Evolutionary conservation across 2,797 vertebrate species (phyloP), one percentile per base, ranked within the genome.

Genomic region (Lepus oiostolus): DNA sequence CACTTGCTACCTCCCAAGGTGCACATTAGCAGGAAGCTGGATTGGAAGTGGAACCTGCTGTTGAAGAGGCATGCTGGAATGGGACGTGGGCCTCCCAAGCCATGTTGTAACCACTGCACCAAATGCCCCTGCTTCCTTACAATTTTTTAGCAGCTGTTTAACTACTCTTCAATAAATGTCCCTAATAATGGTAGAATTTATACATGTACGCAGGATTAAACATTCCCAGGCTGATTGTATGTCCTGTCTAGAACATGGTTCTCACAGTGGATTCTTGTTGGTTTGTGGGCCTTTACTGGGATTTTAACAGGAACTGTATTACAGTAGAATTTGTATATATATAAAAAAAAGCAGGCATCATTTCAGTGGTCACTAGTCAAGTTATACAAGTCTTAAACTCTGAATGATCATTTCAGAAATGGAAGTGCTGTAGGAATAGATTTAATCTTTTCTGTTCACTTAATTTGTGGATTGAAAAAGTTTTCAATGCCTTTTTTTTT

Each of bases 221-320:
- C 42, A 22, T 74, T 38, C 12, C 24, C 62, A 83, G 60, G 50
- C 50, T 80, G 58, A 54, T 38, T 82, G 21, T 63, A 4, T 11
- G 11, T 63, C 54, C 32, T 90, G 16, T 72, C n/a, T 26, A 30
- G 30, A 72, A 50, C 13, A 28, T 62, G 80, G 82, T 77, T 87
- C n/a, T 93, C 65, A 68, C 35, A 68, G 58, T 74, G 26, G 77
- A 42, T 80, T 28, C n/a, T 79, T 80, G 12, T 74, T 95, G 70
- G 50, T 65, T 75, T 72, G 32, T 86, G 81, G 21, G 19, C 74
- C 32, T 80, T 81, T 10, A 35, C 10, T 30, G 58, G 7, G 10
- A 21, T 63, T 93, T 87, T 70, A 38, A 16, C 47, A n/a, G 75
- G 77, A 92, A 74, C 35, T 80, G 42, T 83, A 26, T 90, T 83